Base-by-base conservation (phyloP, 2,113 vertebrate genomes). In the rat (Rattus norvegicus) region DNA sequence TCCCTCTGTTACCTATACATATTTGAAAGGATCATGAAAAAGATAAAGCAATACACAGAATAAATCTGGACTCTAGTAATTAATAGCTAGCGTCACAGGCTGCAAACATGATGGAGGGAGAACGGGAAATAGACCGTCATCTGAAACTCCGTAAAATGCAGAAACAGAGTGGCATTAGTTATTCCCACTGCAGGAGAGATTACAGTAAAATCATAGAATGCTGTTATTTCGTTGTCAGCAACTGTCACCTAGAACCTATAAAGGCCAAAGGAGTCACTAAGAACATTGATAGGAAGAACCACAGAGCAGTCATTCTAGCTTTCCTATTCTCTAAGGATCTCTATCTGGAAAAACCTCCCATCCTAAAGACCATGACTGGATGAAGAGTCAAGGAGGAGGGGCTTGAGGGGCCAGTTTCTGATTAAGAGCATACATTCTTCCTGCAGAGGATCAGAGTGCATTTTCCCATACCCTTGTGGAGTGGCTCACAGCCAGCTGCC, bases 191-290 rank as follows among this genome's bases (percentile, higher is more conserved):
- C n/a, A 86, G 28, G 76, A n/a, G 79, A 22, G 19, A 59, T n/a
- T 81, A 59, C 19, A 88, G 93, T 9, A 39, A 33, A 43, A 88
- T 93, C 61, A 88, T 36, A 73, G 80, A 92, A 36, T n/a, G 28
- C 72, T 85, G 43, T 0, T 65, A 73, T 76, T 94, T 95, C 26
- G 72, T 88, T 85, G 90, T 92, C 16, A 88, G 47, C 75, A 72
- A 96, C 30, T 86, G 36, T 36, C 83, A 80, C 43, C 22, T 52
- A 93, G 59, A 92, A 1, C 47, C 89, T 70, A 59, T 0, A 30
- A 72, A 7, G 5, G n/a, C 47, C 14, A 56, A 52, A 70, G 52
- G 24, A 63, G 36, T 93, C 16, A 47, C 11, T 67, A 5, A 80
- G 22, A 61, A n/a, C 43, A 19, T 81, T 61, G 7, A 10, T 52